Conservation (phyloP, 1,140 invertebrate species). For the Drosophila arizonae region DNA sequence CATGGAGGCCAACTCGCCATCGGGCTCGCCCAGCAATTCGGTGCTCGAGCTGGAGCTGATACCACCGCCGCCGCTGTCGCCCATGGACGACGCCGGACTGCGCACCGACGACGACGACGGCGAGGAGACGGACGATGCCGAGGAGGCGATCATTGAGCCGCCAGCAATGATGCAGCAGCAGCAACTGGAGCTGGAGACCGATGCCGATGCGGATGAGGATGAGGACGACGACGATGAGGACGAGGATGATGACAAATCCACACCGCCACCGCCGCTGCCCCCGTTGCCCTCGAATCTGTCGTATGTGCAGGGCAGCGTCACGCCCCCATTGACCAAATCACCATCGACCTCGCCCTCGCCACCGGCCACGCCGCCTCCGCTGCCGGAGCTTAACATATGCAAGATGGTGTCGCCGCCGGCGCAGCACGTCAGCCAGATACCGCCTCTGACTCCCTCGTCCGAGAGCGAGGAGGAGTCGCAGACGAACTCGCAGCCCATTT, state of each 20-base stretch:
- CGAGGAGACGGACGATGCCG: conserved; percentile 64
- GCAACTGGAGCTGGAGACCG: conserved; percentile 7
- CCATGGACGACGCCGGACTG: conserved; percentile 59
- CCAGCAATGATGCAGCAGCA: conserved; percentile 30
- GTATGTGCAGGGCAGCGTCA: conserved; percentile 70
- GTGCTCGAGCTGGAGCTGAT: conserved; percentile 73
- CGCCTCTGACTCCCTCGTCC: conserved; percentile 72
- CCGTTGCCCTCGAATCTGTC: conserved; percentile 77
- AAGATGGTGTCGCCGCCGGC: conserved; percentile 77
- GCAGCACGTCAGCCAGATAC: conserved; percentile 62
- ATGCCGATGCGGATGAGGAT: conserved; percentile 22
- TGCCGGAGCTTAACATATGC: conserved; percentile 61
- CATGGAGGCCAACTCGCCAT: conserved; percentile 42
- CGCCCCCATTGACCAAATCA: conserved; percentile 72
- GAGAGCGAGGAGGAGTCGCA: conserved; percentile 79
- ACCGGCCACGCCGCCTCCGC: conserved; percentile 72
- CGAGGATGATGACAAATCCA: conserved; percentile 69
- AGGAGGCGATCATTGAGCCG: conserved; percentile 33
- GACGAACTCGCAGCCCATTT: conserved; percentile 64
- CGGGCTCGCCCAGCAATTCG: conserved; percentile 62
- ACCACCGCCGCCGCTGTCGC: conserved; percentile 72
- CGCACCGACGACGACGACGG: conserved; percentile 68
- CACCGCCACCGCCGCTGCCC: conserved; percentile 75
- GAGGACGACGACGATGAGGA: conserved; percentile 48
- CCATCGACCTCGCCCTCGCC: conserved; percentile 78